Base-by-base conservation (phyloP, 1,140 invertebrate genomes). In the Brachionus asplanchnoidis region DNA sequence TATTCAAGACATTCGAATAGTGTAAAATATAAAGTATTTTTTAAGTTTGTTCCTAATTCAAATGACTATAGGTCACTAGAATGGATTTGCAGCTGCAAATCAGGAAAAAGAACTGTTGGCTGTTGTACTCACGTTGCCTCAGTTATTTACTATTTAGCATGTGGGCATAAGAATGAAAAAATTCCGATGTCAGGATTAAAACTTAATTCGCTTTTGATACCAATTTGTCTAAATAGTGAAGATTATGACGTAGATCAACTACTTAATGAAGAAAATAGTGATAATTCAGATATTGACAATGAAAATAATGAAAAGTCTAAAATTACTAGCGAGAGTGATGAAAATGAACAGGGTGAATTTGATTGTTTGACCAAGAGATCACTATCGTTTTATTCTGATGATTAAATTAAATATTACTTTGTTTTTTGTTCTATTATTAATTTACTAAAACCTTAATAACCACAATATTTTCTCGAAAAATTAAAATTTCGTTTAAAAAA, bases 81-180 rank as follows among this genome's bases (percentile, higher is more conserved):
- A 66, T 66, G 65, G 65, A 32, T 66, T 66, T 66, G 65, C 17
- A 66, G 65, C 28, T 66, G 23, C 23, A 66, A 60, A 60, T 60
- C 56, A 60, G 56, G 23, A 2, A 28, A 28, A 28, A 28, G 28
- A 28, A 28, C 28, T 28, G 28, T 28, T 28, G 28, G 28, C 28
- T 28, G 28, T 28, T 60, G 56, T 60, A 60, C 23, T 60, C n/a
- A 60, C 23, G 56, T 60, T 60, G 56, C 56, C 23, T 60, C 56
- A 60, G 56, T 17, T 14, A 20, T 60, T 60, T 60, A 60, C 23
- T 66, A 66, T 4, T 26, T 66, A 66, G 65, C 65, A 66, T 66
- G 65, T 66, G 65, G 65, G 23, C 65, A 66, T 66, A 66, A 20
- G 65, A 66, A 66, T 66, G 65, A 66, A 66, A 66, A 28, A 28